Base-by-base conservation (phyloP, 2,113 vertebrate species). In the Murina feae region DNA sequence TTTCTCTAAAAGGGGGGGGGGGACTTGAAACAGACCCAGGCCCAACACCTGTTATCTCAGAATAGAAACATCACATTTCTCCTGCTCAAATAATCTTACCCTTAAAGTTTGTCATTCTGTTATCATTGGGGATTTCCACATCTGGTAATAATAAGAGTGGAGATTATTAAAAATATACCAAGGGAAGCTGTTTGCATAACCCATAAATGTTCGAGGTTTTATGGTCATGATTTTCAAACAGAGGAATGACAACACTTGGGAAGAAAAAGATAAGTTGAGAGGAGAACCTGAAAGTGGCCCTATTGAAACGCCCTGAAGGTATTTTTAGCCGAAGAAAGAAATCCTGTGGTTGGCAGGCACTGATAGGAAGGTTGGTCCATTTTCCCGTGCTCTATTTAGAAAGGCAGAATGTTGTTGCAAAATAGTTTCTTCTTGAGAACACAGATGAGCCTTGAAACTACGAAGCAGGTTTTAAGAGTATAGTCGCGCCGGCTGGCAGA, bases 131-230 rank as follows among this genome's bases (percentile, higher is more conserved):
- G 76, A 95, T 95, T 97, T 96, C 87, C 89, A 89, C 96, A 97
- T 96, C 89, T 97, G 96, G 94, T 90, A 95, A 91, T 96, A 94
- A 96, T 96, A 96, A 95, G 55, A 60, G 47, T 6, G 58, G 37
- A n/a, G 30, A 90, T 96, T 93, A 96, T 97, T 96, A 94, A 96
- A 97, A 95, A 95, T 95, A 96, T 65, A 95, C 89, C 66, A 68
- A 81, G 4, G 49, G 81, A 96, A 96, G 63, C 93, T 93, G 93
- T 95, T 94, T 94, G 89, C 51, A 92, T 96, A 96, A 97, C 96
- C 89, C 80, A 79, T 92, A 85, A 95, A 90, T 78, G 86, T 90
- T 95, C 4, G 63, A n/a, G 91, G 94, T 96, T 97, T 97, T 91
- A 96, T 28, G 83, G 96, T 95, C 71, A 66, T 96, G 95, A 84